A percentile compares a stretch with the other conserved stretches of the same genome.
phyloP scores from a whole-genome alignment of 2,113 vertebrate species.

The Scomber scombrus region DNA sequence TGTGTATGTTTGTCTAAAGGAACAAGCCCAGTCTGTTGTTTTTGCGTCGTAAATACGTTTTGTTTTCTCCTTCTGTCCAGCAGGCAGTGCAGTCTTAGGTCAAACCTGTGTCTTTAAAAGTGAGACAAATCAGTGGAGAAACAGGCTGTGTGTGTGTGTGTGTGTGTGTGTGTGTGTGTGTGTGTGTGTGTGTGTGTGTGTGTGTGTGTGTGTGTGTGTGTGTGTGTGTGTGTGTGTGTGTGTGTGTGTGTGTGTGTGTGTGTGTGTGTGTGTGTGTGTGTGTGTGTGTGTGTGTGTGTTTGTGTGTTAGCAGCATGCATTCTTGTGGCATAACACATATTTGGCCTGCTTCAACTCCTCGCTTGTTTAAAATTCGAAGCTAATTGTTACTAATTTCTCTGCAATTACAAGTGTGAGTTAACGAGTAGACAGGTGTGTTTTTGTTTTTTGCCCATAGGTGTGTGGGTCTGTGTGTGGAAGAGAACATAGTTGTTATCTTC shows the following conservation, averaged over 20 bases:
- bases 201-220: constrained; percentile 22
- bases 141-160: constrained; percentile 16
- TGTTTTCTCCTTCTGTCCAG: constrained; percentile 32
- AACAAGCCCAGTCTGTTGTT: constrained; percentile 41
- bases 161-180: constrained; percentile 22
- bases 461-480: neutral
- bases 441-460: neutral
- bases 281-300: constrained; percentile 10
- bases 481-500: neutral
- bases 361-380: constrained; percentile 33
- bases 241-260: constrained; percentile 25
- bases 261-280: constrained; percentile 25
- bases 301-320: constrained; percentile 49
- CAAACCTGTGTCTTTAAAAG: constrained; percentile 11
- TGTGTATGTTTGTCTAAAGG: constrained; percentile 49
- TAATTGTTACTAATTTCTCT: constrained; percentile 67
- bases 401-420: constrained; percentile 45
- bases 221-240: constrained; percentile 17
- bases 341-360: constrained; percentile 43
- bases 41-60: constrained; percentile 37
- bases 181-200: constrained; percentile 18
- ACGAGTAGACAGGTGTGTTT: constrained; percentile 43
- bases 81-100: neutral
- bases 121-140: neutral
- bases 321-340: constrained; percentile 59